Percentiles rank a stretch among this genome's conserved stretches.
Evolutionary conservation across 2,888 invertebrate genomes (phyloP).

Genomic region (Drosophila tanythrix): DNA sequence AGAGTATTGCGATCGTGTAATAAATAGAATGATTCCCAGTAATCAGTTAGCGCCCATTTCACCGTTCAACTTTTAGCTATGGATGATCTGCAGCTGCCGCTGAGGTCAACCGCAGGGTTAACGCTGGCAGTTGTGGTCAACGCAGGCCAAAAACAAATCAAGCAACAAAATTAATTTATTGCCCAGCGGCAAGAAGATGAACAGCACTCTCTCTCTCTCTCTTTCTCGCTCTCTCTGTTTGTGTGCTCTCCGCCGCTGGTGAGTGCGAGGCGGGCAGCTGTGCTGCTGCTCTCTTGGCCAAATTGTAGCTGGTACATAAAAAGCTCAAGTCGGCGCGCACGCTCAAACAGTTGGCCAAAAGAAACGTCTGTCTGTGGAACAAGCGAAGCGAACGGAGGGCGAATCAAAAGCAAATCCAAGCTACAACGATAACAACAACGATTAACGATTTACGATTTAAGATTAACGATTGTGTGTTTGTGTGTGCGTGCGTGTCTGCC

Average conservation of each 20-base stretch:
- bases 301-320: constrained; percentile 80
- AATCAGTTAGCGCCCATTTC: constrained; percentile 3
- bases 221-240: background rate
- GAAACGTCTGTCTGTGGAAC: constrained; percentile 77
- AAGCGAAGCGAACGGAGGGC: constrained; percentile 46
- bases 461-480: constrained; percentile 23
- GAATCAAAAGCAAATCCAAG: constrained; percentile 13
- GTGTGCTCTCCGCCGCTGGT: constrained; percentile 7
- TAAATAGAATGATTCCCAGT: background rate
- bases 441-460: background rate
- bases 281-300: constrained; percentile 24
- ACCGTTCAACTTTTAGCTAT: too few species aligned
- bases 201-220: constrained; percentile 10
- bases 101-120: constrained; percentile 36
- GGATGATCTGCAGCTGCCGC: background rate
- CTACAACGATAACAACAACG: constrained; percentile 8
- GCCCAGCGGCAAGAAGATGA: constrained; percentile 28
- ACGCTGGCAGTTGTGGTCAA: constrained; percentile 44
- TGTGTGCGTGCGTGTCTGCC: constrained; percentile 19
- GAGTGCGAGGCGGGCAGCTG: background rate
- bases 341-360: constrained; percentile 81
- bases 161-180: constrained; percentile 49
- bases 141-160: constrained; percentile 28
- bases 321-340: constrained; percentile 79
- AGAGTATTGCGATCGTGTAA: background rate